Base-by-base conservation (phyloP, 2,797 vertebrate genomes). In the Florisuga fusca region DNA sequence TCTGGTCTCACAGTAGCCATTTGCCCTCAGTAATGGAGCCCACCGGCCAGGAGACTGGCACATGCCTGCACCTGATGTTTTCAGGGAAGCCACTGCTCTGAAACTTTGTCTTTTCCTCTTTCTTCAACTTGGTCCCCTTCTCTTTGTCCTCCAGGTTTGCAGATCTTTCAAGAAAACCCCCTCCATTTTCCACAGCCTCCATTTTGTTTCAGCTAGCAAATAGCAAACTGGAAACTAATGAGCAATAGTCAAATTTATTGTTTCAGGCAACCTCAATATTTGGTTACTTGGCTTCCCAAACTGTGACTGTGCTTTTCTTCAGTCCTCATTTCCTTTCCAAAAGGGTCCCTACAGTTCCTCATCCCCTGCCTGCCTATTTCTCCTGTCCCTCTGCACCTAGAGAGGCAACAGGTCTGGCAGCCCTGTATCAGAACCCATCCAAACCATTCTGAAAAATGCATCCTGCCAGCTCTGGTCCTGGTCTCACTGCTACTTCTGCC, bases 261-360 rank as follows among this genome's bases (percentile, higher is more conserved):
- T 77, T 93, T 69, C 76, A 72, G 10, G 45, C 41, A 74, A 78
- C 46, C 68, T 68, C 58, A 25, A 5, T 26, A 25, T 58, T 75
- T 94, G 87, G 85, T 75, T 93, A 72, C 51, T 90, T 84, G 64
- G n/a, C 68, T 89, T 90, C 45, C 31, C 54, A 80, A 78, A 54
- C 23, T 68, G 13, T 9, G 33, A 64, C 2, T 10, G 29, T 62
- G 61, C 34, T 80, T 77, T 91, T 34, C 31, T 79, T 72, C 46
- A 58, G 19, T 29, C 29, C 50, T 83, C 10, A 62, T 89, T 92
- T 91, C 58, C 72, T 80, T 80, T 91, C 36, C 19, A 2, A 91
- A 91, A 84, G 15, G 31, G 17, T 21, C 93, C 62, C 46, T 72
- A 54, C 16, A 79, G 23, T 17, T 91, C 11, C 9, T 83, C 4